phyloP scores from a whole-genome alignment of 2,888 invertebrate genomes.

The Lottia scabra region DNA sequence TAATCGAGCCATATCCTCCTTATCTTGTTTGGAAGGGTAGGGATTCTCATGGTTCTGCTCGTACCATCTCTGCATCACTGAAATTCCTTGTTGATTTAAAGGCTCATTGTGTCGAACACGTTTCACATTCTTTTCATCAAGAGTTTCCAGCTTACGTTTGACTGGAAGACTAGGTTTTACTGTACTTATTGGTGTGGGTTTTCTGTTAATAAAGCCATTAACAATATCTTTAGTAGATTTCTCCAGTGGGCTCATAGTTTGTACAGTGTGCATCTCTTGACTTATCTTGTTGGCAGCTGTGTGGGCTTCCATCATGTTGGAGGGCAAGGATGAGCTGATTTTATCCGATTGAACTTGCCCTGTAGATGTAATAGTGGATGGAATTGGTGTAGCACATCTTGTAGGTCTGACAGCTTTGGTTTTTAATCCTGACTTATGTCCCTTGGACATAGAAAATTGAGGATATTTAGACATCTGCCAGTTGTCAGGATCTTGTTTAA shows the following conservation, averaged over 20 bases:
- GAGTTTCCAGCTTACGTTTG: not conserved
- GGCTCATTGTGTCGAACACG: slow-evolving; percentile 56
- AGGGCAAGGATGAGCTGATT: not conserved
- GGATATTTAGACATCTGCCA: not conserved
- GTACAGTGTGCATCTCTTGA: not conserved
- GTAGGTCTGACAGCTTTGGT: not conserved
- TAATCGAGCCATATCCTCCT: slow-evolving; percentile 49
- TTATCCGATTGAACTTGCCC: not conserved
- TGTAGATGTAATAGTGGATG: slow-evolving; percentile 8
- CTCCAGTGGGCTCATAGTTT: slow-evolving; percentile 4
- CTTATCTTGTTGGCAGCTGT: not conserved
- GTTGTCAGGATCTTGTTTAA: not conserved
- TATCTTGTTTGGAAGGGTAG: slow-evolving; percentile 57
- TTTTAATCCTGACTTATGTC: not conserved
- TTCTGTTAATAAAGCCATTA: slow-evolving; percentile 1
- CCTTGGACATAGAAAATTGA: not conserved
- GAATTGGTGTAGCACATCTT: slow-evolving; percentile 5
- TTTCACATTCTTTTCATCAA: slow-evolving; percentile 5
- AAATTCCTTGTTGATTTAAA: slow-evolving; percentile 48
- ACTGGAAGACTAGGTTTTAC: not conserved
- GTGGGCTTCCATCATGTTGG: not conserved
- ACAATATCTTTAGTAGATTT: slow-evolving; percentile 6
- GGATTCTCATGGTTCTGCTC: slow-evolving; percentile 51
- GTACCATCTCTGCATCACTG: slow-evolving; percentile 61
- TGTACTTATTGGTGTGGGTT: not conserved